phyloP scores from a whole-genome alignment of 2,113 vertebrate species.

The Thalassarche chlororhynchos region DNA sequence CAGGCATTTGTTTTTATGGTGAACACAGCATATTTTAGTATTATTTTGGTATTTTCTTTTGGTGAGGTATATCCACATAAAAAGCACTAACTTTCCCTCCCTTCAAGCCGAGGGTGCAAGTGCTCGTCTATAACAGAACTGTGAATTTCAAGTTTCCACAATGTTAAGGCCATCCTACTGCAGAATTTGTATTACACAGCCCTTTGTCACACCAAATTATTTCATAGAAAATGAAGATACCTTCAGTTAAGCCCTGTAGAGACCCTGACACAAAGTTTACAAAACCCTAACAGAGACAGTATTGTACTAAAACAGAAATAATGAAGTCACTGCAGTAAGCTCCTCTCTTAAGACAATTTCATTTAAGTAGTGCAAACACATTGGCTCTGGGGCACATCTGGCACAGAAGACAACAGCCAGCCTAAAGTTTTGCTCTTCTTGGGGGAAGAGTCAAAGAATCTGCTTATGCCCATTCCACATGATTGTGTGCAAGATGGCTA shows the following conservation, averaged over 20 bases:
- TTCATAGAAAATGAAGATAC: not conserved
- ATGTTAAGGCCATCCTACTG: not conserved
- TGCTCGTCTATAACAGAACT: accelerated
- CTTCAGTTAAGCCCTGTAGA: not conserved
- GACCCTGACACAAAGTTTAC: not conserved
- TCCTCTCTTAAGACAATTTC: not conserved
- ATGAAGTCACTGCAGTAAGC: not conserved
- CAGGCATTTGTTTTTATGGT: not conserved
- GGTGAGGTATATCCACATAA: not conserved
- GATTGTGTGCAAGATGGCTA: not conserved
- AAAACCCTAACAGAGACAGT: not conserved
- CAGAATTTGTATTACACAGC: not conserved
- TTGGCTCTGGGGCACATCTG: not conserved
- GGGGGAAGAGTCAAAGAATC: not conserved
- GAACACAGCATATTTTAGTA: not conserved
- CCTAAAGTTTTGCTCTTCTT: not conserved
- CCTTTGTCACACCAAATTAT: not conserved
- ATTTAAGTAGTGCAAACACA: not conserved
- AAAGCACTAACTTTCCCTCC: not conserved
- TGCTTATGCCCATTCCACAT: not conserved
- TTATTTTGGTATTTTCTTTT: not conserved
- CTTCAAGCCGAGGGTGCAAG: not conserved
- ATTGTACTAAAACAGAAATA: not conserved
- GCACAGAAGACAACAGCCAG: not conserved
- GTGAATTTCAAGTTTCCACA: not conserved